Conservation (phyloP, 2,797 vertebrate species). For the Coreius guichenoti region DNA sequence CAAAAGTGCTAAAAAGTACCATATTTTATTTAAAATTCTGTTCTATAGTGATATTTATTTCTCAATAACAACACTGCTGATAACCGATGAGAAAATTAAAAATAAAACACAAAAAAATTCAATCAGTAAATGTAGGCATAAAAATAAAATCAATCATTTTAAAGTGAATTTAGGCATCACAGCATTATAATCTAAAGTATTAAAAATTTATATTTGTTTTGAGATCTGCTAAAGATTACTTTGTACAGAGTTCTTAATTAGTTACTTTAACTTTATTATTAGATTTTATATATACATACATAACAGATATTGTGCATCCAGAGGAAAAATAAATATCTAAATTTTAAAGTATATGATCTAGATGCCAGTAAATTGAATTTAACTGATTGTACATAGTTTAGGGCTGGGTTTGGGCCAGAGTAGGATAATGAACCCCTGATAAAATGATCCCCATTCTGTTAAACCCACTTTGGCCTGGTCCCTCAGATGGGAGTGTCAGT, state of each 20-base stretch:
- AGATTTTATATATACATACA: no score
- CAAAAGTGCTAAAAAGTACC: not conserved
- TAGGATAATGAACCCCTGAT: conserved; percentile 17
- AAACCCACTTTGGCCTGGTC: conserved; percentile 27
- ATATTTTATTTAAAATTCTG: not conserved
- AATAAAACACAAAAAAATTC: not conserved
- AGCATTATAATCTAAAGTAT: not conserved
- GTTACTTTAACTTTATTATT: no score
- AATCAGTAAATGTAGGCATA: no score
- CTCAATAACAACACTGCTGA: not conserved
- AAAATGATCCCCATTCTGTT: conserved; percentile 23
- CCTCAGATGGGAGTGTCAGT: conserved; percentile 37
- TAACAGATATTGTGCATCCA: not conserved
- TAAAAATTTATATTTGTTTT: not conserved
- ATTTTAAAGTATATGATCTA: not conserved
- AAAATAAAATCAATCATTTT: not conserved
- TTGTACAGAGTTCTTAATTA: not conserved
- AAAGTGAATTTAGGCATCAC: not conserved
- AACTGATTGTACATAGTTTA: not conserved
- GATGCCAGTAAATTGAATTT: not conserved
- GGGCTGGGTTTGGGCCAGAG: not conserved
- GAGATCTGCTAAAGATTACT: not conserved
- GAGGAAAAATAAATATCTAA: not conserved
- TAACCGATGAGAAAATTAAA: not conserved
- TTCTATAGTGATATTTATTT: not conserved